Evolutionary conservation across 1,140 invertebrate species (phyloP).

Genomic region (Nephila pilipes): DNA sequence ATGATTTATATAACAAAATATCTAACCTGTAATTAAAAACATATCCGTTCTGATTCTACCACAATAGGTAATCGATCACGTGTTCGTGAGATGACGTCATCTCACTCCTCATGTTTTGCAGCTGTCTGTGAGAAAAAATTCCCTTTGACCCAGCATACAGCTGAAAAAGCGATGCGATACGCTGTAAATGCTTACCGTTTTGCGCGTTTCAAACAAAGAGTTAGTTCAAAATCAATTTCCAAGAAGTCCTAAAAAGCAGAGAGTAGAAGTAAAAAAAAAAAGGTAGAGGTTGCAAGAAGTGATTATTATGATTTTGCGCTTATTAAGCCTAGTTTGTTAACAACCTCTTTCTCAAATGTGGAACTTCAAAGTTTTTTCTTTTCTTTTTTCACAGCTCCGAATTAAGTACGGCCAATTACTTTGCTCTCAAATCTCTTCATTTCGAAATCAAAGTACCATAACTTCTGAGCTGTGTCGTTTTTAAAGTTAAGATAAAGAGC

Average conservation of each 20-base stretch:
- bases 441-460: too few species aligned
- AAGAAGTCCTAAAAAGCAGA: too few species aligned
- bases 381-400: too few species aligned
- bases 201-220: not conserved
- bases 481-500: too few species aligned
- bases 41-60: conserved; percentile 66
- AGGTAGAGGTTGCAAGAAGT: not conserved
- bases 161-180: not conserved
- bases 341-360: not conserved
- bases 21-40: conserved; percentile 68
- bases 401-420: too few species aligned
- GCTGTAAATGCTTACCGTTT: not conserved
- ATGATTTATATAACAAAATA: conserved; percentile 49
- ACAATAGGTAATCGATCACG: conserved; percentile 70
- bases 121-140: conserved; percentile 63
- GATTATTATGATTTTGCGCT: not conserved
- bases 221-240: conserved; percentile 21
- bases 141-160: not conserved
- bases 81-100: conserved; percentile 73
- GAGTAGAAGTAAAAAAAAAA: not conserved
- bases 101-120: conserved; percentile 67
- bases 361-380: not conserved
- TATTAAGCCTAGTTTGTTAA: not conserved
- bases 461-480: too few species aligned
- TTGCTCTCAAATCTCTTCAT: too few species aligned